These are phyloP conservation scores for Eolophus roseicapilla DNA, from an alignment of 2,113 vertebrate species.

Conservation along the genomic window DNA sequence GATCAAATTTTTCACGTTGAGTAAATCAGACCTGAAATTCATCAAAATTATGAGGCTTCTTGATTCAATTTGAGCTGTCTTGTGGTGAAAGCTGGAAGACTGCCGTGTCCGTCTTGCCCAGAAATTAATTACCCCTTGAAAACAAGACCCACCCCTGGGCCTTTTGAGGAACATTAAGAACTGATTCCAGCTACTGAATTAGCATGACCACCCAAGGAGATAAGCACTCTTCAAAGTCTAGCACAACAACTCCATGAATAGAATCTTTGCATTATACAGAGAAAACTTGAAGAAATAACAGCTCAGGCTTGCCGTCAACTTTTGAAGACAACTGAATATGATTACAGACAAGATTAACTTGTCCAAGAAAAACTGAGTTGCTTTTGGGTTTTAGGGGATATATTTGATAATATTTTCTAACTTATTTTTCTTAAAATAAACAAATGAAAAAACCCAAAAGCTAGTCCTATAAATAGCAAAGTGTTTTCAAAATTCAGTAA, in stretches of 20 bases:
- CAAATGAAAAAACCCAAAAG: background rate
- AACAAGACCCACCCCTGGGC: background rate
- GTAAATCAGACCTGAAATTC: background rate
- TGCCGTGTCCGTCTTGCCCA: background rate
- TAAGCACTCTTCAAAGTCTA: background rate
- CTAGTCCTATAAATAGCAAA: background rate
- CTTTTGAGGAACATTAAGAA: background rate
- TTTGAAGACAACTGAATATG: background rate
- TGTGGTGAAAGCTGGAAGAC: background rate
- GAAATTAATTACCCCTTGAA: background rate
- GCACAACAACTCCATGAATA: background rate
- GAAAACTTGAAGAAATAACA: background rate
- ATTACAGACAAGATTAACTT: background rate
- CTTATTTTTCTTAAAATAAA: background rate
- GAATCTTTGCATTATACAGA: background rate
- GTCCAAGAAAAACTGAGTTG: background rate
- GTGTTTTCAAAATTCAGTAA: background rate
- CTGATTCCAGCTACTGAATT: background rate
- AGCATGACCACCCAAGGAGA: background rate
- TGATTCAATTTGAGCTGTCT: background rate
- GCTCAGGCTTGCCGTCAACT: background rate
- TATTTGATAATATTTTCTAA: background rate
- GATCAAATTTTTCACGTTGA: background rate
- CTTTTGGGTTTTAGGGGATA: background rate
- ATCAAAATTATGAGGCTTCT: background rate